These are phyloP conservation scores for Apodemia mormo DNA, from an alignment of 2,888 invertebrate species.

Conservation along the genomic window DNA sequence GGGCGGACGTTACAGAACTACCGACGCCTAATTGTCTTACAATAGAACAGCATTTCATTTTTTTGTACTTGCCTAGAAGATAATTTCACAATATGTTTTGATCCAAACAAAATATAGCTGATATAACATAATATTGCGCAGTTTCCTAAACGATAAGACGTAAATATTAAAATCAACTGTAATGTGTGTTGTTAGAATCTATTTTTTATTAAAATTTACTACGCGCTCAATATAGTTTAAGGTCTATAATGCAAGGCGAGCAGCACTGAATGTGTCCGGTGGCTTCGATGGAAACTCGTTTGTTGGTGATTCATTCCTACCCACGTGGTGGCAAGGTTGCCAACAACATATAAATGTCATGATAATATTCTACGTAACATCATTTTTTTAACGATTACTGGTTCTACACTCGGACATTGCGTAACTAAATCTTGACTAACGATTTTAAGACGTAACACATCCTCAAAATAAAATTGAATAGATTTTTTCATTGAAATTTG, in stretches of 20 bases:
- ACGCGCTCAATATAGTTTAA: conserved; percentile 2
- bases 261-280: conserved; percentile 12
- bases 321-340: conserved; percentile 19
- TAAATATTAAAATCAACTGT: neutral
- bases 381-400: no score
- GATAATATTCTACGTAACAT: no score
- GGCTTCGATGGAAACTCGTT: conserved; percentile 17
- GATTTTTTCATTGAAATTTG: no score
- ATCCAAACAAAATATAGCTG: neutral
- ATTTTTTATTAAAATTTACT: neutral
- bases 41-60: no score
- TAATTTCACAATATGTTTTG: no score
- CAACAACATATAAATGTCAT: neutral
- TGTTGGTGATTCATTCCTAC: conserved; percentile 22
- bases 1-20: no score
- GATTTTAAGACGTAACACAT: no score
- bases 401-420: no score
- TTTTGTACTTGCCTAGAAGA: no score
- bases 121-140: neutral
- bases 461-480: no score
- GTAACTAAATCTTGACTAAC: no score
- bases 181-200: neutral
- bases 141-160: neutral
- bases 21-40: no score
- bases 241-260: conserved; percentile 1